A percentile compares a stretch with the other conserved stretches of the same genome.
Conservation (phyloP, 2,797 vertebrate genomes). For the Tachyglossus aculeatus region DNA sequence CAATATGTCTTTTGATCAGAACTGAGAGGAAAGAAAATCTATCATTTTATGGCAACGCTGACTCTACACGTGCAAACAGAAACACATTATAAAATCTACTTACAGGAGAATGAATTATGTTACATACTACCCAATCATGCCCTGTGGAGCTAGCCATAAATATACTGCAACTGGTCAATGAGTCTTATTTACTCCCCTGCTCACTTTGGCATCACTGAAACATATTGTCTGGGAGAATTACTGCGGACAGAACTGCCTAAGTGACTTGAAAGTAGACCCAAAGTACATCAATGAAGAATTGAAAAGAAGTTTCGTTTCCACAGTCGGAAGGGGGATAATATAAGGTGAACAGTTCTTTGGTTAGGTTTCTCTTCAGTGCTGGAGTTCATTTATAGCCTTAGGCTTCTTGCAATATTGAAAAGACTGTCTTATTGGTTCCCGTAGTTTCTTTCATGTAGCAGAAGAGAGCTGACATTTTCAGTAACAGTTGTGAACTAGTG, state of each 20-base stretch:
- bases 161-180: background rate
- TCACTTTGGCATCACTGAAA: background rate
- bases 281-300: background rate
- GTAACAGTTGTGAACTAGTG: background rate
- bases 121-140: background rate
- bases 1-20: accelerated
- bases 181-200: background rate
- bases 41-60: background rate
- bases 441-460: background rate
- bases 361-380: constrained; percentile 1
- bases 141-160: background rate
- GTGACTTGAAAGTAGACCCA: background rate
- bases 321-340: background rate
- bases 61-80: constrained; percentile 4
- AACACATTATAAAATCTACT: background rate
- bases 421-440: background rate
- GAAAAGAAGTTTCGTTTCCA: background rate
- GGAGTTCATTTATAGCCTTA: background rate
- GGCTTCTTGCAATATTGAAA: constrained; percentile 15
- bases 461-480: background rate
- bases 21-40: background rate
- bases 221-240: background rate
- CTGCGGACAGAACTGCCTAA: background rate
- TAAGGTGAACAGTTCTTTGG: background rate
- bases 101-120: constrained; percentile 2